Conservation (phyloP, 2,888 invertebrate species). For the Apodemia duryi region DNA sequence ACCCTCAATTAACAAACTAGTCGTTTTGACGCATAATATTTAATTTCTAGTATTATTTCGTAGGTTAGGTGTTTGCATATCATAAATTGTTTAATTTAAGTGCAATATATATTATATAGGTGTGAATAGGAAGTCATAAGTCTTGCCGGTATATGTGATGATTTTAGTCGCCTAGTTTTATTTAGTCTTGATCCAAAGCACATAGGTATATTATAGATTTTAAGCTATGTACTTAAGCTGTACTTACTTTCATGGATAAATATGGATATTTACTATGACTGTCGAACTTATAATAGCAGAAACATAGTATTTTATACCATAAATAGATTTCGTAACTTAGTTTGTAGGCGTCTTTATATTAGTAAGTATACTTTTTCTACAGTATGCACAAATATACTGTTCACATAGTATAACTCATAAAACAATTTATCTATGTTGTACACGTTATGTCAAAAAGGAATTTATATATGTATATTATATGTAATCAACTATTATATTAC, state of each 20-base stretch:
- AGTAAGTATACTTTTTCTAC: slow-evolving; percentile 31
- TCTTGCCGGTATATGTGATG: slow-evolving; percentile 57
- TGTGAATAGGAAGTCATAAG: slow-evolving; percentile 45
- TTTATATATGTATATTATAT: slow-evolving; percentile 40
- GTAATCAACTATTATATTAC: slow-evolving; percentile 45
- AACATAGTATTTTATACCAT: slow-evolving; percentile 37
- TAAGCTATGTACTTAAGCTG: slow-evolving; percentile 31
- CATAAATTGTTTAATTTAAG: slow-evolving; percentile 52
- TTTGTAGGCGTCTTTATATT: slow-evolving; percentile 44
- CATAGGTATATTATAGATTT: slow-evolving; percentile 34
- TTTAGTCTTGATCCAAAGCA: slow-evolving; percentile 47
- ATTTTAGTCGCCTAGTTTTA: slow-evolving; percentile 28
- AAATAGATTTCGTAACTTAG: slow-evolving; percentile 34
- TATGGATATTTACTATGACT: slow-evolving; percentile 21
- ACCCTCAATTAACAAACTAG: not conserved
- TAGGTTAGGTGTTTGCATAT: slow-evolving; percentile 60
- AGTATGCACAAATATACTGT: slow-evolving; percentile 64
- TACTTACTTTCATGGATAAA: slow-evolving; percentile 27
- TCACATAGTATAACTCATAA: slow-evolving; percentile 53
- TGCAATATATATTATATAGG: slow-evolving; percentile 55
- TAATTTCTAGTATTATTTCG: slow-evolving; percentile 28
- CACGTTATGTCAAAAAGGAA: slow-evolving; percentile 50
- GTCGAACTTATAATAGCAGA: slow-evolving; percentile 23
- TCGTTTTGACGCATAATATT: slow-evolving; percentile 18
- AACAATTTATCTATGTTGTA: slow-evolving; percentile 53